Evolutionary conservation across 2,888 invertebrate species (phyloP), one percentile per base, ranked within the genome.

Genomic region (Anarsia innoxiella): DNA sequence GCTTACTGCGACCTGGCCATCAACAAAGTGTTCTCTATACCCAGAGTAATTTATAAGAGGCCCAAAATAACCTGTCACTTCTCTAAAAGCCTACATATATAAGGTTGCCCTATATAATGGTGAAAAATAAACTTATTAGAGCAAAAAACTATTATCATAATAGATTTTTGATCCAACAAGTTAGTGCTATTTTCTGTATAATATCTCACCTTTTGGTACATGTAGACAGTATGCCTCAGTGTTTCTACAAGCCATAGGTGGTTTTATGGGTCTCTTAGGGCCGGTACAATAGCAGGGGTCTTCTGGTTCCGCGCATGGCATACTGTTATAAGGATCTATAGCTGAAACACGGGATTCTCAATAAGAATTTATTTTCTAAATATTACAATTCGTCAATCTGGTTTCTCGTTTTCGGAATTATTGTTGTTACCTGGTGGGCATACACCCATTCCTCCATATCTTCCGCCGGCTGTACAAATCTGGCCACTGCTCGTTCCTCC

Each of bases 1-100:
- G 67, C 53, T 76, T 77, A 65, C 56, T 73, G 64, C 66, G 77
- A 80, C 82, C 83, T 84, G 83, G 63, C 71, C 71, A 79, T 66
- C 52, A 80, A 79, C 56, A 79, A 77, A 75, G 61, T 56, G 49
- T 59, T 66, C 68, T 68, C 50, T 59, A 58, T 53, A 59, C 51
- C 56, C 48, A 45, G 6, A 13, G 10, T 16, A n/a, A n/a, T n/a
- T n/a, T n/a, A n/a, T n/a, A n/a, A n/a, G n/a, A n/a, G n/a, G n/a
- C n/a, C n/a, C n/a, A n/a, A n/a, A n/a, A n/a, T n/a, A n/a, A n/a
- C n/a, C n/a, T n/a, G n/a, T n/a, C n/a, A n/a, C n/a, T n/a, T n/a
- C n/a, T n/a, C n/a, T n/a, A n/a, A n/a, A n/a, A n/a, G n/a, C n/a
- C n/a, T n/a, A n/a, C n/a, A n/a, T n/a, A n/a, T n/a, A n/a, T n/a